Percentiles rank a stretch among this genome's conserved stretches.
These are phyloP conservation scores for Beris chalybata DNA, from an alignment of 2,888 invertebrate species.

Conservation along the genomic window DNA sequence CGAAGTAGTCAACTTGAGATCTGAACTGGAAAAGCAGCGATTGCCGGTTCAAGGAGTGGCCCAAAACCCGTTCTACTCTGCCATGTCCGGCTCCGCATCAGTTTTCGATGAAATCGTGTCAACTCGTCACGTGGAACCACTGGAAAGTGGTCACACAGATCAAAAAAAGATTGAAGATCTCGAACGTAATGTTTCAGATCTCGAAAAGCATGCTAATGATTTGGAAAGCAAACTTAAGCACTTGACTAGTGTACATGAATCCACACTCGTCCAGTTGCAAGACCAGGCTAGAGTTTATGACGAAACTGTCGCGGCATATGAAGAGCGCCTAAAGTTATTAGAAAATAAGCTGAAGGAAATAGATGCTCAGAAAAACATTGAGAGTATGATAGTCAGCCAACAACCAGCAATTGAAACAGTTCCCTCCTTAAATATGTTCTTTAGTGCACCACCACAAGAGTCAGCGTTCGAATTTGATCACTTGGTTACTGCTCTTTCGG, in stretches of 20 bases:
- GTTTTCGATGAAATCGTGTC: slow-evolving; percentile 53
- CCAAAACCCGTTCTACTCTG: slow-evolving; percentile 46
- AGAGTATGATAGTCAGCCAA: slow-evolving; percentile 36
- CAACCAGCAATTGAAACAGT: slow-evolving; percentile 36
- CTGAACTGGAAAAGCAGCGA: neutral
- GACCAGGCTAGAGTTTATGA: slow-evolving; percentile 45
- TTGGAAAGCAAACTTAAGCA: slow-evolving; percentile 51
- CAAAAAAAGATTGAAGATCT: slow-evolving; percentile 56
- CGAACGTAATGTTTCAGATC: slow-evolving; percentile 53
- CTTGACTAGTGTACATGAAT: slow-evolving; percentile 44
- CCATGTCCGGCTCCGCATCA: slow-evolving; percentile 45
- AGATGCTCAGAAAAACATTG: slow-evolving; percentile 35
- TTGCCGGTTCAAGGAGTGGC: neutral
- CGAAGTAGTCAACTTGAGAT: slow-evolving; percentile 35
- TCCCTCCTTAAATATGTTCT: slow-evolving; percentile 53
- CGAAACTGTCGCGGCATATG: slow-evolving; percentile 42
- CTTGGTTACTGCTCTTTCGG: neutral
- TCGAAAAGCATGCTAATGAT: slow-evolving; percentile 54
- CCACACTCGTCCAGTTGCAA: slow-evolving; percentile 41
- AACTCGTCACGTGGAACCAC: slow-evolving; percentile 42
- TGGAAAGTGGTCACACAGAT: slow-evolving; percentile 45
- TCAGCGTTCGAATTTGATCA: slow-evolving; percentile 40
- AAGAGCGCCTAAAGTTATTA: slow-evolving; percentile 43
- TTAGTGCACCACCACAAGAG: slow-evolving; percentile 42
- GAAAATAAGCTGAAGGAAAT: slow-evolving; percentile 29